Conservation (phyloP, 2,888 invertebrate species). For the Eueremaeus valkanovi region DNA sequence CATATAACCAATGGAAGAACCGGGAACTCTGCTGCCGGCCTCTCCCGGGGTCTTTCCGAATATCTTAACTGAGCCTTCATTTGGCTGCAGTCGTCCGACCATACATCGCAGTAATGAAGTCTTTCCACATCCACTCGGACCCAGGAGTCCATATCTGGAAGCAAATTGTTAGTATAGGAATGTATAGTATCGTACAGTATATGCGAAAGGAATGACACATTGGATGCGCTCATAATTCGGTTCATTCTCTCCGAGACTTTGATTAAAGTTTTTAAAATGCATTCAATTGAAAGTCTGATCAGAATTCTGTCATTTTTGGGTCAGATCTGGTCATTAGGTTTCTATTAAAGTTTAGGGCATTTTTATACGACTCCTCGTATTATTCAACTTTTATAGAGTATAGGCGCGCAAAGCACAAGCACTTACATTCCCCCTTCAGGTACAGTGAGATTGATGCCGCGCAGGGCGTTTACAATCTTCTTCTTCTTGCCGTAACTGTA, state of each 20-base stretch:
- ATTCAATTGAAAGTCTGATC: no score
- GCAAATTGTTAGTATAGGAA: not conserved
- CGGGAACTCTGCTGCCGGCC: constrained; percentile 81
- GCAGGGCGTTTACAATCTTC: constrained; percentile 77
- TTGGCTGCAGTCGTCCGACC: constrained; percentile 77
- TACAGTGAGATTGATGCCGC: constrained; percentile 87
- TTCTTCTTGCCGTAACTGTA: constrained; percentile 85
- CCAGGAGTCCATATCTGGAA: constrained; percentile 81
- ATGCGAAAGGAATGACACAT: no score
- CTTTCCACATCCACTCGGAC: constrained; percentile 95
- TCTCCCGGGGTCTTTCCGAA: constrained; percentile 85
- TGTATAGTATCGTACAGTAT: no score
- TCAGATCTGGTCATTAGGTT: no score
- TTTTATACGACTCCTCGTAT: no score
- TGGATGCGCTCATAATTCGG: no score
- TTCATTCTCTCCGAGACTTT: no score
- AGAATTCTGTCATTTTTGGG: no score
- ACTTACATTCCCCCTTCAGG: constrained; percentile 92
- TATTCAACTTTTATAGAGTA: no score
- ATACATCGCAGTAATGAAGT: constrained; percentile 88
- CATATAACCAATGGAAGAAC: constrained; percentile 94
- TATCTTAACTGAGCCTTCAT: constrained; percentile 82
- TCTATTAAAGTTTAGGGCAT: no score
- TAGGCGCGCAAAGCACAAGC: no score
- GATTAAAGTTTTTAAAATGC: no score